phyloP scores from a whole-genome alignment of 2,113 vertebrate genomes.

The Aleadryas rufinucha region DNA sequence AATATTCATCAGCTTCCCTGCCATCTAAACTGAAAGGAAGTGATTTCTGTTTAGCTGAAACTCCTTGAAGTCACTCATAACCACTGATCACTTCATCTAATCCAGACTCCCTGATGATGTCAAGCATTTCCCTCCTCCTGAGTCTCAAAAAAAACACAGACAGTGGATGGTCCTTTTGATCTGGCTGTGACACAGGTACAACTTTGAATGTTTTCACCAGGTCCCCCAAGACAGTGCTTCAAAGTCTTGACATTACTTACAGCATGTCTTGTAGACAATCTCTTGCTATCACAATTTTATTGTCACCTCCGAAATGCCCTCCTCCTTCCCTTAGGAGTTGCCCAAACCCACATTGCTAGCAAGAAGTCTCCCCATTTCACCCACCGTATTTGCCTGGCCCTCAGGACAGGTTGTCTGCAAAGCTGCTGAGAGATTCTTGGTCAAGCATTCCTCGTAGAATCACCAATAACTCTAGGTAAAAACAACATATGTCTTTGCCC shows the following conservation, averaged over 20 bases:
- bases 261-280: not conserved
- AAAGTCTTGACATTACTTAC: not conserved
- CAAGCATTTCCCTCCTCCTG: not conserved
- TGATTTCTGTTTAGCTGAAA: not conserved
- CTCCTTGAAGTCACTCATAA: not conserved
- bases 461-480: not conserved
- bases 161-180: not conserved
- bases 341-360: not conserved
- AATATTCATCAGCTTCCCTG: not conserved
- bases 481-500: accelerated
- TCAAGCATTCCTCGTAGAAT: not conserved
- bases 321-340: not conserved
- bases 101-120: not conserved
- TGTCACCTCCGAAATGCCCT: not conserved
- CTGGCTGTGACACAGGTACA: not conserved
- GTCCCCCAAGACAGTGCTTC: not conserved
- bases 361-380: not conserved
- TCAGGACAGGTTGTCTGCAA: not conserved
- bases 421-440: not conserved
- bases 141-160: not conserved
- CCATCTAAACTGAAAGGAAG: not conserved
- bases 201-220: not conserved
- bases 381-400: not conserved
- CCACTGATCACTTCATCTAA: not conserved
- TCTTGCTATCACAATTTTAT: not conserved